Evolutionary conservation across 2,113 vertebrate genomes (phyloP).

Genomic region (Lepus europaeus): DNA sequence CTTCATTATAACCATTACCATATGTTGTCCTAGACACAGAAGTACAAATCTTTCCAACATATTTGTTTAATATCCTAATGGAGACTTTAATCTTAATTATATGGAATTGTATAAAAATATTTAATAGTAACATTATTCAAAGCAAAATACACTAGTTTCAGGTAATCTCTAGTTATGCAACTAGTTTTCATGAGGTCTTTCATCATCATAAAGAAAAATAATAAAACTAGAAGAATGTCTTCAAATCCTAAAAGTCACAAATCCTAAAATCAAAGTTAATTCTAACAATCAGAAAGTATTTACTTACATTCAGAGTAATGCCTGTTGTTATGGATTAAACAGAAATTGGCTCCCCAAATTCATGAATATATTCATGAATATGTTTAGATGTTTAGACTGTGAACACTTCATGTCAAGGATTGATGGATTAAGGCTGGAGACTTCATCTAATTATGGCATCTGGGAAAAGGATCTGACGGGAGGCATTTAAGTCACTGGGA

Average conservation of each 20-base stretch:
- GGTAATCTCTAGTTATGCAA: background rate
- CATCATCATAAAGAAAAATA: background rate
- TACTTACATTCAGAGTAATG: background rate
- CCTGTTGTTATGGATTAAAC: background rate
- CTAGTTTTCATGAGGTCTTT: background rate
- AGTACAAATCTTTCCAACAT: background rate
- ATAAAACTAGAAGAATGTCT: background rate
- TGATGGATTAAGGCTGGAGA: no score
- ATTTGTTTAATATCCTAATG: background rate
- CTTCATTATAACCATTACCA: background rate
- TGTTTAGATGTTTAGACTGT: no score
- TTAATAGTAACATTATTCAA: background rate
- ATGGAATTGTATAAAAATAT: background rate
- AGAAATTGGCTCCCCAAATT: no score
- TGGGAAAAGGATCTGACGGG: no score
- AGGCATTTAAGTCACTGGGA: no score
- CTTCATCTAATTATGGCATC: no score
- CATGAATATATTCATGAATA: no score
- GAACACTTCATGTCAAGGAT: no score
- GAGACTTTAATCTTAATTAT: background rate
- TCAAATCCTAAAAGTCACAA: background rate
- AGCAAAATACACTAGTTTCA: background rate
- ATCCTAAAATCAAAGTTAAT: background rate
- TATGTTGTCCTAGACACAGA: background rate
- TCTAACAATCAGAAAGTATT: background rate